Evolutionary conservation across 2,113 vertebrate species (phyloP), one percentile per base, ranked within the genome.

Genomic region (Elachura formosa): DNA sequence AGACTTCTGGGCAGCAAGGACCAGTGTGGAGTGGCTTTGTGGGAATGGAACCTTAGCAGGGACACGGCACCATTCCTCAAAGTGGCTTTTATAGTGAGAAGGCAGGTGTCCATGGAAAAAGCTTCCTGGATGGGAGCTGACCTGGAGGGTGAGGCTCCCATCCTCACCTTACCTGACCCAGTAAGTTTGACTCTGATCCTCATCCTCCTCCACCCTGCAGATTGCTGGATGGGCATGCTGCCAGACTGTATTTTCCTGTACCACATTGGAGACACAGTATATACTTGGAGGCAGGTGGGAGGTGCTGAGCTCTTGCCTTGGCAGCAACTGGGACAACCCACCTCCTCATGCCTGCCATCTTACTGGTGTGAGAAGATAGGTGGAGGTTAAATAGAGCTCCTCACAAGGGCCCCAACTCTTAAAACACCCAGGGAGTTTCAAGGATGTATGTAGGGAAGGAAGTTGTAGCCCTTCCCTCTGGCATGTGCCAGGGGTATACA

Each of bases 401-500:
- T 93, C 29, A 9, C 36, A 82, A 62, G 28, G 18, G 10, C 4
- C 12, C 12, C 3, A 4, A 9, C 10, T 43, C 58, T 58, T 55
- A 59, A 59, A 51, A 77, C 7, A 21, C 9, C 22, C 14, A 4
- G 25, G 13, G 28, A 48, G 34, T 31, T 51, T 28, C 45, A 29
- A 62, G 45, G 36, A 73, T n/a, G 8, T 0, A 0, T 64, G 21
- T 0, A 4, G 31, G 24, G 64, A 87, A 77, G 31, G 54, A 84
- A 84, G 36, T 18, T 5, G 0, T 31, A 45, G 33, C 23, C 15
- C 8, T 62, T 17, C 20, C 12, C 1, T 0, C 3, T 26, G 31
- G 58, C 3, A 2, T 19, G 11, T 2, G 25, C 46, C 52, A n/a
- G 22, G 41, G 45, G 3, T 12, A 10, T 4, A 14, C 29, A 67